phyloP scores from a whole-genome alignment of 2,113 vertebrate species.

The Dipodomys spectabilis region DNA sequence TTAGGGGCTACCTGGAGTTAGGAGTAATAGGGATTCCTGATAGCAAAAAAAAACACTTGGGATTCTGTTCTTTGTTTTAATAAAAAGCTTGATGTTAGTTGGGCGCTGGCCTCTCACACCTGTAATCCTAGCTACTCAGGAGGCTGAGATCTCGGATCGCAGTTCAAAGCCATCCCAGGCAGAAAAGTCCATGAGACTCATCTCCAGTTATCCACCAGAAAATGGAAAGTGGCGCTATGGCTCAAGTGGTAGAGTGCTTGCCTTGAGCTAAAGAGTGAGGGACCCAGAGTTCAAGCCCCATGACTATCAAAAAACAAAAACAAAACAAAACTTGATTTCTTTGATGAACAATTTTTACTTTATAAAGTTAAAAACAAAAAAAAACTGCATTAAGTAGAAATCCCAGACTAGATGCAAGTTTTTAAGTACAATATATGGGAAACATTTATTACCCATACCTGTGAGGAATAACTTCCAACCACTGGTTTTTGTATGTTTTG shows the following conservation, averaged over 20 bases:
- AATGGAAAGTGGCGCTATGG: too few relatives aligned
- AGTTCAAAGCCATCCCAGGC: too few relatives aligned
- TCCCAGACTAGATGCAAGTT: neutral
- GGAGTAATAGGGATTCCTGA: neutral
- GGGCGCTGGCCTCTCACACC: too few relatives aligned
- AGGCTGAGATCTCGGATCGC: too few relatives aligned
- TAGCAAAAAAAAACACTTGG: neutral
- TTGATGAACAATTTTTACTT: neutral
- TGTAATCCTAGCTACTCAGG: too few relatives aligned
- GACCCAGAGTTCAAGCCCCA: too few relatives aligned
- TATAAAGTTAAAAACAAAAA: neutral
- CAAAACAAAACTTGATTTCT: neutral
- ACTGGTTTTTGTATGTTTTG: neutral
- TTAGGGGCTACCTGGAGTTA: neutral
- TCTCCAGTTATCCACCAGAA: too few relatives aligned
- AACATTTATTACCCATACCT: neutral
- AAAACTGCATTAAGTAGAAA: neutral
- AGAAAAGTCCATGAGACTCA: too few relatives aligned
- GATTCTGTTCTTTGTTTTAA: neutral
- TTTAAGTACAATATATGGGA: neutral
- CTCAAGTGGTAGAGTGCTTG: too few relatives aligned
- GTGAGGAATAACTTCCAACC: neutral
- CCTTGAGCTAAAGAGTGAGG: too few relatives aligned
- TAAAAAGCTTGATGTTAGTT: neutral
- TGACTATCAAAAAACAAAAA: too few relatives aligned